Evolutionary conservation across 1,140 invertebrate genomes (phyloP), one percentile per base, ranked within the genome.

Genomic region (Magallana ariakensis): DNA sequence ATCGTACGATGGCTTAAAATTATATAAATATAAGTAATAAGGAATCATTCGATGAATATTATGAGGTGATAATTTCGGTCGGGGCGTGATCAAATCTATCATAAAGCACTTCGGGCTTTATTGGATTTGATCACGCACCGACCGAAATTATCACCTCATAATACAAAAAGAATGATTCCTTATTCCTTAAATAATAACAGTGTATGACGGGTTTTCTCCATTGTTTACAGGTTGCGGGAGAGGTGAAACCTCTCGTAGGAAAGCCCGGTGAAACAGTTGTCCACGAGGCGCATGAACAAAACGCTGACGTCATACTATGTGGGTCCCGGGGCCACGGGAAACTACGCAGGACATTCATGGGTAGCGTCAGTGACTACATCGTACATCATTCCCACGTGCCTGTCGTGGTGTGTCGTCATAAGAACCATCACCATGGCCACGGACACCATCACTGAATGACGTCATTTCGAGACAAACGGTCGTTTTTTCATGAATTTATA

Each of bases 361-460:
- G 94, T 80, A 94, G 93, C 62, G 92, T 94, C 82, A 93, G 92
- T 84, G 93, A 94, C 87, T 94, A 94, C 88, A 90, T 94, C 83
- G 92, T 94, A 33, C 93, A 93, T 82, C 93, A 94, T 87, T 86
- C 93, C 7, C 91, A 92, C 80, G 88, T 94, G 19, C 93, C 94
- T 46, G 93, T 94, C 1, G 85, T 93, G 11, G 91, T 93, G 7
- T 91, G 90, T 56, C 89, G 92, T n/a, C 88, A 91, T 53, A 88
- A 91, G 81, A 86, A 91, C 13, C 87, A 89, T n/a, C 88, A 92
- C 19, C 85, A 88, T 26, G 22, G 22, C 4, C 19, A 75, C 19
- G 66, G 66, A 26, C 62, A 66, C n/a, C 16, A 10, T 66, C 66
- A 75, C 11, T 75, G 66, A 75, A 22, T 75, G 66, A 75, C 66